Conservation (phyloP, 2,113 vertebrate genomes). For the Pycnonotus jocosus region DNA sequence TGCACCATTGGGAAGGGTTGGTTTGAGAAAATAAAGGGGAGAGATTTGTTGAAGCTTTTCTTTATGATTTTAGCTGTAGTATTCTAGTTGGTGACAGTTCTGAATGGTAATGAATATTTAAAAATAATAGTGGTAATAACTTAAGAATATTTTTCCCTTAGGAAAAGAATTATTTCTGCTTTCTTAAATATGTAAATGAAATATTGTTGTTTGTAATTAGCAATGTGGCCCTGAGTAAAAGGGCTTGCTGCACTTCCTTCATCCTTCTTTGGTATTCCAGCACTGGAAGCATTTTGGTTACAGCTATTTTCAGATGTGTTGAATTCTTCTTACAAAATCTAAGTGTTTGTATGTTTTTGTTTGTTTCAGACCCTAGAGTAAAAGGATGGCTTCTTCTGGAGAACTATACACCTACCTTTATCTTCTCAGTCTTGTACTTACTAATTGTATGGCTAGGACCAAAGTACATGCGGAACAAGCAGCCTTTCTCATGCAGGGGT, state of each 20-base stretch:
- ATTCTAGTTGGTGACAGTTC: neutral
- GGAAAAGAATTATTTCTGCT: neutral
- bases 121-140: neutral
- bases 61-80: neutral
- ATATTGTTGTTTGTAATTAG: neutral
- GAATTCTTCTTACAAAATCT: neutral
- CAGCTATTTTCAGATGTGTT: neutral
- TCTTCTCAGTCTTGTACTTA: conserved; percentile 86
- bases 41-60: neutral
- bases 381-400: conserved; percentile 92
- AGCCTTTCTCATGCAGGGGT: conserved; percentile 82
- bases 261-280: neutral
- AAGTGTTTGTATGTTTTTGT: neutral
- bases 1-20: neutral
- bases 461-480: conserved; percentile 89
- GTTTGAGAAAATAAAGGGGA: neutral
- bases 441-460: conserved; percentile 92
- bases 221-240: neutral
- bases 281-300: neutral
- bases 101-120: neutral
- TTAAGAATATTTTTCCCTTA: neutral
- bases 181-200: neutral
- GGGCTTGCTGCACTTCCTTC: neutral
- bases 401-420: conserved; percentile 87
- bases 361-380: conserved; percentile 87